Conservation (phyloP, 2,113 vertebrate species). For the Pseudorasbora parva region DNA sequence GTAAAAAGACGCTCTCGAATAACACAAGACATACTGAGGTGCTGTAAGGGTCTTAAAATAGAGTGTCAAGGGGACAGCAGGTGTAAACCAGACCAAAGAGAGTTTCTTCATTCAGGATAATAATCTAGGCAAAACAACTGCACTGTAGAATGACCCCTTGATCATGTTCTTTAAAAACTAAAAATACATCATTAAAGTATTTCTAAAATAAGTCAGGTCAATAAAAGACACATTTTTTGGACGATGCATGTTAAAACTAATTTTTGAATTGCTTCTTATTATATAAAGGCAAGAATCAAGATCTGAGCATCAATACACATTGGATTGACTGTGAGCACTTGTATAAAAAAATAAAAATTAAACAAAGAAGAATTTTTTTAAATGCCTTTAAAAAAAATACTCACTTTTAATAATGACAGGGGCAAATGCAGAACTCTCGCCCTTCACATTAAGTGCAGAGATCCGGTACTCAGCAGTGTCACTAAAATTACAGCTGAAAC, state of each 20-base stretch:
- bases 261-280: neutral
- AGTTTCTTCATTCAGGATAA: neutral
- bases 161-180: neutral
- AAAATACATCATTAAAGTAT: neutral
- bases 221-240: neutral
- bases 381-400: constrained; percentile 60
- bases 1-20: constrained; percentile 11
- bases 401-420: constrained; percentile 94
- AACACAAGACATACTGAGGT: neutral
- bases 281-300: neutral
- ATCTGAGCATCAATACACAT: neutral
- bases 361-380: no score
- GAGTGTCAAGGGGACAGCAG: neutral
- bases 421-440: constrained; percentile 87
- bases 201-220: neutral
- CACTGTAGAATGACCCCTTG: neutral
- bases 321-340: neutral
- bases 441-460: constrained; percentile 94
- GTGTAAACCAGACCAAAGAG: constrained; percentile 4
- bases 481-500: constrained; percentile 88
- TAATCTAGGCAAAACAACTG: neutral
- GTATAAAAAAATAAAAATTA: neutral
- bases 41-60: constrained; percentile 20
- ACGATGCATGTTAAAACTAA: neutral
- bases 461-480: constrained; percentile 92